Base-by-base conservation (phyloP, 2,888 invertebrate genomes). In the Scaptomyza polygonia region DNA sequence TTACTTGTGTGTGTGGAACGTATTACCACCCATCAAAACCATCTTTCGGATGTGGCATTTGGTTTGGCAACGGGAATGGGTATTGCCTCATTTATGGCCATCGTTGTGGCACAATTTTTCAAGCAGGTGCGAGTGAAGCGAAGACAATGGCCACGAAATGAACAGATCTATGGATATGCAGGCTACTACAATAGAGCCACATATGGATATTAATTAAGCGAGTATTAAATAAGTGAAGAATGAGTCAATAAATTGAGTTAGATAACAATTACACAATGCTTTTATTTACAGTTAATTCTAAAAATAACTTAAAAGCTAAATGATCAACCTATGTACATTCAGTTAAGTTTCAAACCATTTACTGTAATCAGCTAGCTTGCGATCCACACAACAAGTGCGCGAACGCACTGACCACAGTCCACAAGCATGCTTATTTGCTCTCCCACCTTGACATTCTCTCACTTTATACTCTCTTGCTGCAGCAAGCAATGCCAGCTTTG, bases 121-220 rank as follows among this genome's bases (percentile, higher is more conserved):
- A 54, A 48, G n/a, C 74, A 74, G 47, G 79, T 79, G 65, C 53
- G 79, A 5, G 81, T 83, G 9, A 87, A 87, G 53, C 78, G 87
- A 0, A 71, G 86, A 0, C 84, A 85, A 56, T 85, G 83, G 87
- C 86, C 84, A 5, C 53, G 86, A 12, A 78, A 85, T 9, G 84
- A 84, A 9, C 84, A 87, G 66, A 84, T 84, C 48, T 84, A 84
- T 40, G 87, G 87, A n/a, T 87, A 82, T 40, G 88, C 84, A 2
- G 84, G 84, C 5, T 79, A 80, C 57, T 87, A 78, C 43, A 78
- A 79, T 49, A 68, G 84, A 7, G 69, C 87, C 12, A 86, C 84
- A 2, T 87, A 76, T 25, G 78, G 80, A 5, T 87, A 71, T 48
- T 83, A 55, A 56, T 14, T 1, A 29, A 36, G n/a, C 6, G 4